Percentiles rank a stretch among this genome's conserved stretches.
phyloP scores from a whole-genome alignment of 1,140 invertebrate species.

The Drosophila ambigua region DNA sequence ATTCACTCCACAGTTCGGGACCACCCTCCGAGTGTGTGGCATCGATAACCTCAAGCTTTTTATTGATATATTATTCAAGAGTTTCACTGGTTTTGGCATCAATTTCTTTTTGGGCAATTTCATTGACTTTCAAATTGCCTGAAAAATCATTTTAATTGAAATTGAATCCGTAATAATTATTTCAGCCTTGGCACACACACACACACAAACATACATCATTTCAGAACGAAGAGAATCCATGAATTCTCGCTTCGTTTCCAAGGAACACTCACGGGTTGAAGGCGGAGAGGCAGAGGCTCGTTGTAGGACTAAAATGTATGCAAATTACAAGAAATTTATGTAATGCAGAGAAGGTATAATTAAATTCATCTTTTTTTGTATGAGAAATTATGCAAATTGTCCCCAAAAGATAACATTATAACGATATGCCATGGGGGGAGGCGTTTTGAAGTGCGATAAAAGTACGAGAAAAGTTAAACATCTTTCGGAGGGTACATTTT shows the following conservation, averaged over 20 bases:
- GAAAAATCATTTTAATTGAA: slow-evolving; percentile 24
- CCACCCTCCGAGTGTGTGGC: slow-evolving; percentile 13
- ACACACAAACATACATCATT: neutral
- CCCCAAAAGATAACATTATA: slow-evolving; percentile 2
- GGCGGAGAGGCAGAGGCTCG: neutral
- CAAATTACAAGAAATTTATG: slow-evolving; percentile 66
- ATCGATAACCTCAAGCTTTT: neutral
- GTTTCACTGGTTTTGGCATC: slow-evolving; percentile 11
- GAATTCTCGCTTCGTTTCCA: neutral
- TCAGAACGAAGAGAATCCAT: slow-evolving; percentile 9
- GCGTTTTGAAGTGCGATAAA: no score
- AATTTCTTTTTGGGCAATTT: slow-evolving; percentile 29
- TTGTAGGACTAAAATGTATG: slow-evolving; percentile 55
- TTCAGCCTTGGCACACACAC: neutral
- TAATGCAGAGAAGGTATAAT: slow-evolving; percentile 55
- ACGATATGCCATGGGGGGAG: no score
- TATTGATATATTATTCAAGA: slow-evolving; percentile 25
- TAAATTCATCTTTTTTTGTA: slow-evolving; percentile 58
- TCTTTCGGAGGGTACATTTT: no score
- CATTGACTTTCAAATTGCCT: slow-evolving; percentile 25
- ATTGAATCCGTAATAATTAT: slow-evolving; percentile 11
- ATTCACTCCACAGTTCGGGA: slow-evolving; percentile 32
- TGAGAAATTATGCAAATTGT: slow-evolving; percentile 66
- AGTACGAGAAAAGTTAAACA: no score
- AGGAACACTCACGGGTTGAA: slow-evolving; percentile 13